Base-by-base conservation (phyloP, 2,888 invertebrate species). In the Adineta ricciae region DNA sequence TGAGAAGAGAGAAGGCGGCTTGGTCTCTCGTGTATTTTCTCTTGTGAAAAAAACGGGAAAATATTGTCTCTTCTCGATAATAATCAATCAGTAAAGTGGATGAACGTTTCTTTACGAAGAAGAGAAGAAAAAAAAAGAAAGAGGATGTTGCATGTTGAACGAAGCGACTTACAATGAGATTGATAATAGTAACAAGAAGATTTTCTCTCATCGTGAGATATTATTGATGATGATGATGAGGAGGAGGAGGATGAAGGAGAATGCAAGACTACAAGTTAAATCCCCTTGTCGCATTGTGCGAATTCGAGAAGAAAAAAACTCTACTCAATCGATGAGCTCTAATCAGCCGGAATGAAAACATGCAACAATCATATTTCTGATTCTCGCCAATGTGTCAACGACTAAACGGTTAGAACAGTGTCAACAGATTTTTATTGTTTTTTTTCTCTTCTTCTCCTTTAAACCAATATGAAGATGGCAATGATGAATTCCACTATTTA, bases 41-140 rank as follows among this genome's bases (percentile, higher is more conserved):
- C 9, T 56, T 27, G 56, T 56, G 27, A 56, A 27, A 27, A 56
- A 27, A 56, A 24, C 11, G 27, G 14, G 27, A 56, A 56, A 56
- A 56, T 56, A 56, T 56, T 56, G 56, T n/a, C 56, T 27, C 56
- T 56, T 56, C 27, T n/a, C n/a, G n/a, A n/a, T n/a, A 27, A 56
- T 56, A 56, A 56, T 56, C 56, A 56, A 56, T 56, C 56, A 56
- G 56, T 27, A 56, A 56, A 56, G 56, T 56, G 56, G 56, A 56
- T 56, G 56, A 56, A 27, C 56, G 56, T 27, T 7, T 16, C 9
- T 27, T 56, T 56, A 56, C n/a, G 27, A 14, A 56, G 56, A 27
- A 46, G 46, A 11, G 11, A 46, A 46, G 46, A 46, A 46, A 46
- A 11, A 56, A 56, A 56, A 27, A 56, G 27, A 27, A 54, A 5